Evolutionary conservation across 2,113 vertebrate genomes (phyloP).

Genomic region (Equus przewalskii): DNA sequence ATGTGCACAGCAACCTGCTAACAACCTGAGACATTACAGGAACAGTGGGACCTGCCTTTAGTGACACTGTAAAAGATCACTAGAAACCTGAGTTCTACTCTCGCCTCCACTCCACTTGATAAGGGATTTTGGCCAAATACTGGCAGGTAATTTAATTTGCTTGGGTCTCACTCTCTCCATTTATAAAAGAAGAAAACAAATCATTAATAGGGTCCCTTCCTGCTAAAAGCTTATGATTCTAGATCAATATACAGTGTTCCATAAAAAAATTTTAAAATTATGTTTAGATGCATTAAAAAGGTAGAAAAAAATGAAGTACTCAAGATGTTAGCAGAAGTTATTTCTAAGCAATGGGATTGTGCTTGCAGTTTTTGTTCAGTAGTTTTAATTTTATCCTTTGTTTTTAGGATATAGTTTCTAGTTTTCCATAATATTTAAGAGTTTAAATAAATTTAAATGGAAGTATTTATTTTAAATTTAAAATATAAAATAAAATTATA

Average conservation of each 20-base stretch:
- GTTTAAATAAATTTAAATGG: neutral
- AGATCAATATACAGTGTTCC: neutral
- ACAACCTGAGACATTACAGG: neutral
- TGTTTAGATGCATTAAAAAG: neutral
- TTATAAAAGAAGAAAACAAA: neutral
- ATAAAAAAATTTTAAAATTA: neutral
- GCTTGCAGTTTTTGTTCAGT: neutral
- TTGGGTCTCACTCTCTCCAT: neutral
- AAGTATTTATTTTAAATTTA: neutral
- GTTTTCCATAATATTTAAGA: neutral
- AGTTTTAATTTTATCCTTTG: neutral
- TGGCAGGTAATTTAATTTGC: neutral
- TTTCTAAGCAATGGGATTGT: neutral
- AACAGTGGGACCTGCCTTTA: neutral
- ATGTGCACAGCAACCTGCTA: conserved; percentile 22
- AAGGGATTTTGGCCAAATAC: neutral
- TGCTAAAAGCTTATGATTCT: neutral
- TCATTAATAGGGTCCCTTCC: neutral
- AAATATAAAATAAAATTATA: neutral
- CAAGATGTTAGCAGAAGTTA: neutral
- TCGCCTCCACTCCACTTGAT: neutral
- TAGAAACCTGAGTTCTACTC: neutral
- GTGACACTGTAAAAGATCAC: neutral
- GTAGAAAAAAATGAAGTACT: neutral
- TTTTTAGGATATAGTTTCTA: neutral